phyloP scores from a whole-genome alignment of 2,113 vertebrate species.

The Marmota monax region DNA sequence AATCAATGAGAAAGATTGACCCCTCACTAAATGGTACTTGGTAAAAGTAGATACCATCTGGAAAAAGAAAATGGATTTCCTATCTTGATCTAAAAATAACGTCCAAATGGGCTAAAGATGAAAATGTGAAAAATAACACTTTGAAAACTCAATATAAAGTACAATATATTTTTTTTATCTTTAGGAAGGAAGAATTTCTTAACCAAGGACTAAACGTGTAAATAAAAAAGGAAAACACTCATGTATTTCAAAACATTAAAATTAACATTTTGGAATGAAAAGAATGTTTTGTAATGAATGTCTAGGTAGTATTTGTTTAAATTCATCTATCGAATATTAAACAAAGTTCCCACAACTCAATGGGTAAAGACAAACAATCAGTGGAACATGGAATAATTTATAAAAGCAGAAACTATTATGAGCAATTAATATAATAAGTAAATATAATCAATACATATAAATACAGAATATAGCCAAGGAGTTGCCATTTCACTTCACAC shows the following conservation, averaged over 20 bases:
- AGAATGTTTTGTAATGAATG: too few species aligned
- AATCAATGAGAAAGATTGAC: not conserved
- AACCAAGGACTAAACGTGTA: not conserved
- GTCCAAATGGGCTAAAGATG: not conserved
- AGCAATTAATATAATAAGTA: not conserved
- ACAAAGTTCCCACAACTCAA: not conserved
- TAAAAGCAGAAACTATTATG: too few species aligned
- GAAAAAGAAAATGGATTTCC: not conserved
- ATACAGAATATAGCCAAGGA: too few species aligned
- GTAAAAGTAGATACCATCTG: not conserved
- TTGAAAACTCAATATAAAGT: not conserved
- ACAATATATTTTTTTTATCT: not conserved
- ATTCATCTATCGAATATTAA: not conserved
- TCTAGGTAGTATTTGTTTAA: too few species aligned
- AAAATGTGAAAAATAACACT: not conserved
- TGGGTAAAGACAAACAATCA: not conserved
- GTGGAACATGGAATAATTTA: not conserved
- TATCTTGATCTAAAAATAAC: not conserved
- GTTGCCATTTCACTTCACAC: too few species aligned
- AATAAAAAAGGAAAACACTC: not conserved
- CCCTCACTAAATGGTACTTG: not conserved
- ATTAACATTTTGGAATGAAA: not conserved
- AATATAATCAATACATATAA: not conserved
- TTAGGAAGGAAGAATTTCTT: not conserved
- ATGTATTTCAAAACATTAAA: not conserved